Evolutionary conservation across 2,113 vertebrate species (phyloP), one percentile per base, ranked within the genome.

Genomic region (Campylomormyrus numenius): DNA sequence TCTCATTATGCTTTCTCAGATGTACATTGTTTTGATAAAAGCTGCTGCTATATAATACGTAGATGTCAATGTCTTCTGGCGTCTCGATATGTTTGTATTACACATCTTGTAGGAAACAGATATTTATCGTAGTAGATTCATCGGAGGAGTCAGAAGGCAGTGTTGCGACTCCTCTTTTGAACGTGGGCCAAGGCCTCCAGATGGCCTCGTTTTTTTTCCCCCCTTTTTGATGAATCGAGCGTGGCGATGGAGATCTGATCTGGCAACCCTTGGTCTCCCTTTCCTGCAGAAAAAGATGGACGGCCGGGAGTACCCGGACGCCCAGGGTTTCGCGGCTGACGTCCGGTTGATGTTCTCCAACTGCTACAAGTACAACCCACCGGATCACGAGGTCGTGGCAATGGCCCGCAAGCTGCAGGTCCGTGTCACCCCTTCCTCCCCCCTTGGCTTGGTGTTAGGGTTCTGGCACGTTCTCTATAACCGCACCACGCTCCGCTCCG

Each of bases 341-440:
- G 96, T 99, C 88, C 95, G 98, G 93, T 95, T 99, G 92, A 99
- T 99, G 96, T 99, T 99, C 94, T 99, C 98, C 46, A 99, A 99
- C 92, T 99, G 98, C 92, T 99, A 99, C 95, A 99, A 99, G 92
- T 99, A 99, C 96, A 99, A 99, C 91, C 98, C 98, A 46, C 97
- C 97, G 0, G 96, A 98, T 93, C 98, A 98, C 0, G 96, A 97
- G 35, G 97, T 99, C 49, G 98, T 99, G 21, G 94, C 96, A 2
- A 97, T 97, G 96, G 98, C 98, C 92, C 94, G 96, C 92, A 98
- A 97, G 91, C 97, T 99, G 9, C 98, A 99, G 97, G 98, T 99
- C 94, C 91, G 92, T 35, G n/a, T 87, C 0, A 0, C 46, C 86
- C 1, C 17, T 1, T 19, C 5, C 53, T 1, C 1, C 19, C 17